Percentiles rank a stretch among this genome's conserved stretches.
Evolutionary conservation across 92 coral and sea anemone species (phyloP).

Genomic region (Zoanthus gigantus): DNA sequence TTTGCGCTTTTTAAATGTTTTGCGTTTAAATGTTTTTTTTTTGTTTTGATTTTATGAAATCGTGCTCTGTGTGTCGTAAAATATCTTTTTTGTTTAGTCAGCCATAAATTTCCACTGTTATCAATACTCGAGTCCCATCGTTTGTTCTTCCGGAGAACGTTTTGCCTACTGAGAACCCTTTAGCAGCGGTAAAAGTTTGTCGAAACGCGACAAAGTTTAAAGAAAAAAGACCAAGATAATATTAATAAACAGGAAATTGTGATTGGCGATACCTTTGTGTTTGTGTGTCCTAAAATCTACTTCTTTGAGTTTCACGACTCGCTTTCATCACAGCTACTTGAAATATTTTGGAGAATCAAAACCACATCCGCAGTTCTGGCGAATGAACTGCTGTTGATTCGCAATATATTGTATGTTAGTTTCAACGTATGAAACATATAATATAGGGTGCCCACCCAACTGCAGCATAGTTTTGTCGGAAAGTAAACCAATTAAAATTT

Average conservation of each 20-base stretch:
- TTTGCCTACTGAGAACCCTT: background rate
- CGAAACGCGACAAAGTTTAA: background rate
- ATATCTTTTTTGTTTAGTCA: background rate
- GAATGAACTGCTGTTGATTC: background rate
- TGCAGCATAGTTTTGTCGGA: background rate
- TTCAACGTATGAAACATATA: background rate
- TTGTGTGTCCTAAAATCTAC: too few species aligned
- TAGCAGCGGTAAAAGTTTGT: background rate
- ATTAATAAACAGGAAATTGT: background rate
- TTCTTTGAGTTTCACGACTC: background rate
- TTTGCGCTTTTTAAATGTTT: background rate
- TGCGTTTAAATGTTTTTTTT: background rate
- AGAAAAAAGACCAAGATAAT: background rate
- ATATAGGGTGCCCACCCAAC: background rate
- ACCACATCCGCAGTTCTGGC: background rate
- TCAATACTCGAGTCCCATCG: background rate
- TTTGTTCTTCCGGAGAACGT: background rate
- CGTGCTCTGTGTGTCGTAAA: background rate
- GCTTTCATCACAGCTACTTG: background rate
- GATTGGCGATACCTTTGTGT: background rate
- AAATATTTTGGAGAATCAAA: background rate
- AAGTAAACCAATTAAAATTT: conserved; percentile 35
- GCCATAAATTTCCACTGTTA: background rate
- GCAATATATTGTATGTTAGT: background rate
- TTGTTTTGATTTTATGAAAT: background rate